Evolutionary conservation across 2,113 vertebrate genomes (phyloP), one percentile per base, ranked within the genome.

Genomic region (Macquaria australasica): DNA sequence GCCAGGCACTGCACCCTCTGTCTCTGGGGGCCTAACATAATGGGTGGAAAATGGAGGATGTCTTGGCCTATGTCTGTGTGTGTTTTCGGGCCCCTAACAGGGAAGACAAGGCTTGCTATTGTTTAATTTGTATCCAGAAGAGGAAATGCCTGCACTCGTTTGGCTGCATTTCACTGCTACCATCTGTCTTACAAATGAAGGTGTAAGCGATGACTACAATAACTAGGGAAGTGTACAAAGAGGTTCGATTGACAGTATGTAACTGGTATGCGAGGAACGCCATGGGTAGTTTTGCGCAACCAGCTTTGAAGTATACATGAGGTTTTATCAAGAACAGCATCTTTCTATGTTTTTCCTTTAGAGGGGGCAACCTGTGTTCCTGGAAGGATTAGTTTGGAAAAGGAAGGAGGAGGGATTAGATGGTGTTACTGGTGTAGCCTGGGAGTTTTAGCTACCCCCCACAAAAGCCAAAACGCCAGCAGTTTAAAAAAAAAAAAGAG

Each of bases 131-230:
- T 62, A 56, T 87, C 78, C 84, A 82, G 77, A 28, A 79, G 55
- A 87, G 93, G 92, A 93, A 91, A 89, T 90, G 74, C 83, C 87
- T 88, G 50, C 37, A 72, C 87, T 91, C 1, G 88, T 88, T 77
- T 73, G 83, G 70, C 91, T 82, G 74, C 88, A 91, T 86, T 89
- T 70, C 82, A 15, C 41, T 15, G 81, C 80, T 78, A 28, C 84
- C 48, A 64, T 82, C 55, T 66, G 64, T 82, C 70, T 73, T n/a
- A 62, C 64, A 64, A 87, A 77, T 12, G 3, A 70, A 86, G 88
- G 85, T 80, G 86, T 51, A 58, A 88, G 69, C 9, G 10, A 69
- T 68, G 80, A 84, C 78, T 79, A 23, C 86, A 48, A 73, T 51
- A 39, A 77, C 25, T 3, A 43, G n/a, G 39, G 76, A 64, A 43